Base-by-base conservation (phyloP, 2,888 invertebrate genomes). In the Pachydiplax longipennis region DNA sequence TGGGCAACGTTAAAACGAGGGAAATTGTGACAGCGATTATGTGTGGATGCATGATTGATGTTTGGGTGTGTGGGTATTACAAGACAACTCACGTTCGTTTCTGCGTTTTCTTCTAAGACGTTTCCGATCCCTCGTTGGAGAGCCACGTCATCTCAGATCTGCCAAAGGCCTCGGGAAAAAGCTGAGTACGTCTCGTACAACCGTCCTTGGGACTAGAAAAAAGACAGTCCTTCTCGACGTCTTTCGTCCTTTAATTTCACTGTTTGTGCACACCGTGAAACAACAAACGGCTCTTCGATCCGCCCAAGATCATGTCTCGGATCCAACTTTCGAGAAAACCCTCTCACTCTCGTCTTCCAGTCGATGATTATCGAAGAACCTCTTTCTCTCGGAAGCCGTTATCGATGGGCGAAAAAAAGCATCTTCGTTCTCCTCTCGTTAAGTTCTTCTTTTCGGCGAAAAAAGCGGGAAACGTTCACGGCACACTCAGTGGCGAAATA, bases 91-190 rank as follows among this genome's bases (percentile, higher is more conserved):
- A 87, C 87, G 31, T 61, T 87, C 61, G 35, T 65, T 87, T 37
- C 37, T 40, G 87, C 61, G 37, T 5, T 73, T 13, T 37, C 31
- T 65, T 87, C 61, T 87, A 12, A 65, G 61, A 87, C 13, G 61
- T 61, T 22, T 65, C 12, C n/a, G 58, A 35, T 53, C 44, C 58
- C 35, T 61, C 83, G 58, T n/a, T 53, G 35, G 87, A 37, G 18
- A 53, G 58, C 87, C 87, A 87, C 87, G 87, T 87, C 87, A 87
- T 87, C 83, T 58, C 83, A 35, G 12, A 35, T 83, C 65, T 87
- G 58, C n/a, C 22, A 65, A 35, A 87, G 61, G 87, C 37, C 65
- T 87, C 61, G 61, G 65, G 2, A 13, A 73, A 25, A 2, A 31
- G 25, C 25, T 31, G 87, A 61, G 53, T 35, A 22, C 61, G 61